Evolutionary conservation across 2,888 invertebrate species (phyloP), one percentile per base, ranked within the genome.

Genomic region (Spodoptera exigua): DNA sequence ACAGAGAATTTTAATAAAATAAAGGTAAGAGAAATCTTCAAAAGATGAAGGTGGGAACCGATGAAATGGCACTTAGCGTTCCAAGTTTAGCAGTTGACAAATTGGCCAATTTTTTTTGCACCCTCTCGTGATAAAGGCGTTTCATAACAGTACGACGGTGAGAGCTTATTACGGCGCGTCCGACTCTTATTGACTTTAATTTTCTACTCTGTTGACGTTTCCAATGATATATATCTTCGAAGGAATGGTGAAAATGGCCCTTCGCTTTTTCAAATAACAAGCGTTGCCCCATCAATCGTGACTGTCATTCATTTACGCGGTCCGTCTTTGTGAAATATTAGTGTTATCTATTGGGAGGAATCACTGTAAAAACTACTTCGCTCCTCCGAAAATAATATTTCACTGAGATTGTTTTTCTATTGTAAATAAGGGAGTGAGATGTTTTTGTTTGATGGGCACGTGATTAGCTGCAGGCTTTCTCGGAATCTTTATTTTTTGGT

Each of bases 231-330:
- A 92, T 93, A 90, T 85, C 89, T 90, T 78, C 79, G 75, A 81
- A 76, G 80, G 86, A 89, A 89, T 85, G 86, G 90, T 83, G 87
- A 82, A 87, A 93, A 92, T 92, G 89, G 89, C 86, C 89, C 85
- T 89, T 82, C 88, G 91, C 92, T 93, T 93, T 92, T 93, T 93
- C 93, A 94, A 93, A 94, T 93, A 93, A 93, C 93, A 92, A 91
- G 86, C 85, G 85, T 82, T 78, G 73, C 78, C 80, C 88, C 90
- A 94, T 94, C 93, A 91, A 94, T 94, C 92, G 78, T 89, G 44
- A 68, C 84, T 83, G 91, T 90, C 91, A 90, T 88, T 93, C 92
- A 92, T 92, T 93, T 91, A 84, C 89, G 85, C 87, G 84, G 89
- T 82, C 84, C 88, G 83, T 81, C 81, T 79, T 80, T 74, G 84